Evolutionary conservation across 92 coral and sea anemone species (phyloP).

Genomic region (Parazoanthus swiftii): DNA sequence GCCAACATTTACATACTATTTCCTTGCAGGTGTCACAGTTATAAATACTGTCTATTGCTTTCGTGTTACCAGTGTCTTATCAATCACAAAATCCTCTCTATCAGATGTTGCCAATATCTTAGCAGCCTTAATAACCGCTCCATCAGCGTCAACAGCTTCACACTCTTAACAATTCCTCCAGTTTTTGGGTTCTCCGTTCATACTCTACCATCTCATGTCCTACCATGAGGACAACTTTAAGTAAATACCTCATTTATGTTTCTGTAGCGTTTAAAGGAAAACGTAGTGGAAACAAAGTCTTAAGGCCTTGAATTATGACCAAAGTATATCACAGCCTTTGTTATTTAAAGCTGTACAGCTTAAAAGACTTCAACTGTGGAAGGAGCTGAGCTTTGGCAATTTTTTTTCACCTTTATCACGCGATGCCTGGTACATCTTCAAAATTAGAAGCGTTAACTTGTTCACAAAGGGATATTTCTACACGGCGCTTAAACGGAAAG

Average conservation of each 20-base stretch:
- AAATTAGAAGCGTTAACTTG: not conserved
- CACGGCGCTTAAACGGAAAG: conserved; percentile 10
- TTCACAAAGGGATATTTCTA: not conserved
- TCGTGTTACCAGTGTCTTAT: not conserved
- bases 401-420: not conserved
- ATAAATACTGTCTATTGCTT: too few relatives aligned
- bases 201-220: too few relatives aligned
- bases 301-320: not conserved
- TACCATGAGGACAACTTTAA: too few relatives aligned
- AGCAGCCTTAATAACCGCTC: not conserved
- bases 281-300: not conserved
- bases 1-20: not conserved
- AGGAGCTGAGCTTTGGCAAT: not conserved
- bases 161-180: too few relatives aligned
- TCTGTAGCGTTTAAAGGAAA: not conserved
- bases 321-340: not conserved
- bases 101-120: not conserved
- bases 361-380: not conserved
- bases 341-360: too few relatives aligned
- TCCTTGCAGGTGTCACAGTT: not conserved
- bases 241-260: not conserved
- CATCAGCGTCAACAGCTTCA: not conserved
- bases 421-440: not conserved
- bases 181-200: too few relatives aligned
- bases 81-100: not conserved